Evolutionary conservation across 1,140 invertebrate genomes (phyloP).

Genomic region (Apolygus lucorum): DNA sequence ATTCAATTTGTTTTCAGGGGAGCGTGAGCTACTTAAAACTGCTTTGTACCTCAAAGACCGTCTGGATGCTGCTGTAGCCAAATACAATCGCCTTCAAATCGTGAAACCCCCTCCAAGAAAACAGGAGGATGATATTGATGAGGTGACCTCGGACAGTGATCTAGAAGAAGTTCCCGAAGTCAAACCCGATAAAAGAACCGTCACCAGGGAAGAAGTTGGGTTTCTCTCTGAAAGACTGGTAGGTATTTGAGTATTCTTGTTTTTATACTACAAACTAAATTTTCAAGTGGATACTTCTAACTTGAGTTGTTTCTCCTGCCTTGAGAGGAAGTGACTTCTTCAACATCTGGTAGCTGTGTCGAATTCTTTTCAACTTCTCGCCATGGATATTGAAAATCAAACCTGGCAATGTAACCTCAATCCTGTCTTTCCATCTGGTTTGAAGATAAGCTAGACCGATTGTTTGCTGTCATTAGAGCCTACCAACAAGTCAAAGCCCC

Average conservation of each 20-base stretch:
- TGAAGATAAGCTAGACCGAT: no score
- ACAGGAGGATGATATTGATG: conserved; percentile 18
- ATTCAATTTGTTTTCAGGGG: conserved; percentile 12
- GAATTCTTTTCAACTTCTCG: no score
- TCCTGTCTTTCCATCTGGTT: no score
- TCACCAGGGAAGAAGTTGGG: neutral
- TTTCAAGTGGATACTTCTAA: no score
- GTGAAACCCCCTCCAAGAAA: neutral
- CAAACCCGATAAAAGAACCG: neutral
- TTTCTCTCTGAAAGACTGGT: neutral
- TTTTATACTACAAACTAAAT: no score
- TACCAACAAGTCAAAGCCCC: no score
- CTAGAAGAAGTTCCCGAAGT: conserved; percentile 30
- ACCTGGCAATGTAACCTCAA: no score
- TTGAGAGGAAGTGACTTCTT: neutral
- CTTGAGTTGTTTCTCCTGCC: no score
- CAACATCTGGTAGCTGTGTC: no score
- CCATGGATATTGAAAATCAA: no score
- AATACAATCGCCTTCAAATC: conserved; percentile 31
- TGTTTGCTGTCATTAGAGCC: no score
- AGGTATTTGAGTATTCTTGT: neutral
- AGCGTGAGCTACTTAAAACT: neutral
- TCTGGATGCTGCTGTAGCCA: conserved; percentile 28
- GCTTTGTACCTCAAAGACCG: conserved; percentile 29
- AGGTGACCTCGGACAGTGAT: conserved; percentile 29